Conservation (phyloP, 2,888 invertebrate species). For the Cecidostiba fungosa region DNA sequence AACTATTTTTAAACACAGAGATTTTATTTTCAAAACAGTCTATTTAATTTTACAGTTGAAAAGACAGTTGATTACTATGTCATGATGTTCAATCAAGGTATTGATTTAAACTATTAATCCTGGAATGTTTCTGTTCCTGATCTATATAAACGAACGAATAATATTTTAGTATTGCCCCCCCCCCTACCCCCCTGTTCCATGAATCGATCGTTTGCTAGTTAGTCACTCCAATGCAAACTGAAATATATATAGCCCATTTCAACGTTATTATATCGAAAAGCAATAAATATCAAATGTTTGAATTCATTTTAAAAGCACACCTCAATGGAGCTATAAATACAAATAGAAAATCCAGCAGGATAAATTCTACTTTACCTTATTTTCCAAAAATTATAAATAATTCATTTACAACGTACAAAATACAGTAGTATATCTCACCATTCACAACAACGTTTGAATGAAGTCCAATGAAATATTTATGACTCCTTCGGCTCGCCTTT, state of each 20-base stretch:
- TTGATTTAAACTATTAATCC: constrained; percentile 59
- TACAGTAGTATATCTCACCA: background rate
- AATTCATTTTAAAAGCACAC: background rate
- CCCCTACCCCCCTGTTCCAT: background rate
- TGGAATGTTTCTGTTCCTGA: constrained; percentile 58
- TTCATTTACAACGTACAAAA: background rate
- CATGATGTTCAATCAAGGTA: constrained; percentile 64
- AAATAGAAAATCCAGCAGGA: background rate
- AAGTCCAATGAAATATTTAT: background rate
- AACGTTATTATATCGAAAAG: background rate
- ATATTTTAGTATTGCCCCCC: constrained; percentile 24
- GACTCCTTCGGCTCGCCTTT: background rate
- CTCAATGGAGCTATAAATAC: background rate
- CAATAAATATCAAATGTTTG: background rate
- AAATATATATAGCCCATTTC: background rate
- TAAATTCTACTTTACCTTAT: background rate
- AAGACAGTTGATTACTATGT: constrained; percentile 65
- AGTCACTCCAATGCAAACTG: background rate
- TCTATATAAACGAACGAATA: constrained; percentile 31
- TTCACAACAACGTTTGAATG: background rate
- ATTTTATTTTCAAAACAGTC: constrained; percentile 27
- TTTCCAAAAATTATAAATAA: background rate
- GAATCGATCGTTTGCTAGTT: constrained; percentile 25
- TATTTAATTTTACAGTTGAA: constrained; percentile 65
- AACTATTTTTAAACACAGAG: constrained; percentile 4